Conservation (phyloP, 1,140 invertebrate species). For the Mya arenaria region DNA sequence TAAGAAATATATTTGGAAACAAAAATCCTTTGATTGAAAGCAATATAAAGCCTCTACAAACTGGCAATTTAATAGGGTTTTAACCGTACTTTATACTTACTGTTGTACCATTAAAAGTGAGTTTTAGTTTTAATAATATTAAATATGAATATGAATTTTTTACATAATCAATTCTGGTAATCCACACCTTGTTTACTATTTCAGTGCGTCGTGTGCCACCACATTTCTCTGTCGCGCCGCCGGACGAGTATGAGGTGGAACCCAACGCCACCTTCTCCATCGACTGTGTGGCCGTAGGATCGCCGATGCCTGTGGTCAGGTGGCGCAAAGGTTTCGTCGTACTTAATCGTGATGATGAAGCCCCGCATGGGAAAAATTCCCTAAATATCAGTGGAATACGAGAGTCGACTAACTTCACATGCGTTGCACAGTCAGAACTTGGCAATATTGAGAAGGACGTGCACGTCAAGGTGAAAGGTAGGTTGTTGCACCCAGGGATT, state of each 20-base stretch:
- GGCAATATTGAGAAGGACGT: constrained; percentile 94
- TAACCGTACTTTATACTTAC: too few relatives aligned
- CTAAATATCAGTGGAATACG: constrained; percentile 92
- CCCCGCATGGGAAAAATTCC: constrained; percentile 87
- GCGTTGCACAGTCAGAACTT: constrained; percentile 95
- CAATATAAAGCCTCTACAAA: too few relatives aligned
- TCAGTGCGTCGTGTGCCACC: constrained; percentile 95
- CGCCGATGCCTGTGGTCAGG: constrained; percentile 98
- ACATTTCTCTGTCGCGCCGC: constrained; percentile 95
- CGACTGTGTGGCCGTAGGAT: constrained; percentile 97
- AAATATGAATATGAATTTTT: too few relatives aligned
- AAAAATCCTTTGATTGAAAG: too few relatives aligned
- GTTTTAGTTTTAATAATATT: too few relatives aligned
- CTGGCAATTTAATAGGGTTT: too few relatives aligned
- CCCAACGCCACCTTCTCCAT: constrained; percentile 94
- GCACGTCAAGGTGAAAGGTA: constrained; percentile 97
- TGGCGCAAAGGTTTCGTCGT: constrained; percentile 95
- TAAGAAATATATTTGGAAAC: too few relatives aligned
- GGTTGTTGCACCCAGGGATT: too few relatives aligned
- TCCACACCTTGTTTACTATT: too few relatives aligned
- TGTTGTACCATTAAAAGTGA: too few relatives aligned
- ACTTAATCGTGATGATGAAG: constrained; percentile 86
- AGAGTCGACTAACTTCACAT: constrained; percentile 98
- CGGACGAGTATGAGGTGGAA: constrained; percentile 93
- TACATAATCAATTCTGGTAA: too few relatives aligned